Percentiles rank a stretch among this genome's conserved stretches.
These are phyloP conservation scores for Heliothis subflexa DNA, from an alignment of 1,140 invertebrate genomes.

Conservation along the genomic window DNA sequence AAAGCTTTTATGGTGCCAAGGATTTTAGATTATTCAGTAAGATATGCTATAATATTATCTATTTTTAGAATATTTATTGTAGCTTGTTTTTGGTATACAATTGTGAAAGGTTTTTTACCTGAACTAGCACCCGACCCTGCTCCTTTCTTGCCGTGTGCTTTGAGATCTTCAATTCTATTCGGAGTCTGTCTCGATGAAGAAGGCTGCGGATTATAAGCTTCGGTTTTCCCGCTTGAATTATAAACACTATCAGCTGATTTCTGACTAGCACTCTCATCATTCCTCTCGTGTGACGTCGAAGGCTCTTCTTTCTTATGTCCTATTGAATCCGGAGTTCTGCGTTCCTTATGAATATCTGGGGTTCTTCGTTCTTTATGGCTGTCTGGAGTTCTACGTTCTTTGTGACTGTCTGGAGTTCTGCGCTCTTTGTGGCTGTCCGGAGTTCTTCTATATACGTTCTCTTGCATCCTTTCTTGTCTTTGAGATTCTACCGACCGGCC, in stretches of 20 bases:
- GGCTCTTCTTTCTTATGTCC: slow-evolving; percentile 72
- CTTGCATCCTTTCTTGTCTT: slow-evolving; percentile 66
- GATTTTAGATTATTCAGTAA: neutral
- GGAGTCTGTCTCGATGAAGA: slow-evolving; percentile 81
- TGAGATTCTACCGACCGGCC: slow-evolving; percentile 77
- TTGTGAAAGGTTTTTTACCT: slow-evolving; percentile 56
- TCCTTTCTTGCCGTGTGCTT: slow-evolving; percentile 77
- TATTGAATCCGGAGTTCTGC: slow-evolving; percentile 76
- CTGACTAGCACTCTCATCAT: slow-evolving; percentile 80
- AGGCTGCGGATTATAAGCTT: slow-evolving; percentile 73
- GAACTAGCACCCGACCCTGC: slow-evolving; percentile 81
- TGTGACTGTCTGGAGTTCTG: slow-evolving; percentile 66
- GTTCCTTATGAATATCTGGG: slow-evolving; percentile 69
- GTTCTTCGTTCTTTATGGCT: slow-evolving; percentile 63
- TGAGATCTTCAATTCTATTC: slow-evolving; percentile 82
- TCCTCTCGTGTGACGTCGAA: slow-evolving; percentile 68
- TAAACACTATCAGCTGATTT: slow-evolving; percentile 82
- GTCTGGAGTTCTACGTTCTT: slow-evolving; percentile 74
- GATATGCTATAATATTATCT: neutral
- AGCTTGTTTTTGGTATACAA: too few species aligned
- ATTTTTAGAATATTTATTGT: neutral
- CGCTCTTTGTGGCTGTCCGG: slow-evolving; percentile 63
- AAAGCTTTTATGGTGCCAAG: neutral
- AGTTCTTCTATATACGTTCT: slow-evolving; percentile 75
- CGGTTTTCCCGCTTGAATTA: slow-evolving; percentile 76